Evolutionary conservation across 2,797 vertebrate species (phyloP).

Genomic region (Carapus acus): DNA sequence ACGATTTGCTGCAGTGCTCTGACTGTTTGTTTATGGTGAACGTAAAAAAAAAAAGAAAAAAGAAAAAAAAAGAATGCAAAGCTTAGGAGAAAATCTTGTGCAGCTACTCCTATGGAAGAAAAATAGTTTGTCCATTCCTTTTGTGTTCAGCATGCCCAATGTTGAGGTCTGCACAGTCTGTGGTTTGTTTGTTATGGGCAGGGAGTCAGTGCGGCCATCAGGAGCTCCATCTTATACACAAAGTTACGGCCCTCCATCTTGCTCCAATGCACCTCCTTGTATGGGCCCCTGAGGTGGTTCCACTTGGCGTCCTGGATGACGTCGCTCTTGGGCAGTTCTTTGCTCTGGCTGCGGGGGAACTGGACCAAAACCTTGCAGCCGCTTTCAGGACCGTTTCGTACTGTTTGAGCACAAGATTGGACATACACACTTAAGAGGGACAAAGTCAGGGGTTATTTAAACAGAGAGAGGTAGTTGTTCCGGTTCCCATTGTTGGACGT

Average conservation of each 20-base stretch:
- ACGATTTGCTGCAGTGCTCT: too few relatives aligned
- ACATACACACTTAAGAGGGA: slow-evolving; percentile 4
- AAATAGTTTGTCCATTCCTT: too few relatives aligned
- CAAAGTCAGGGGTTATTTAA: background rate
- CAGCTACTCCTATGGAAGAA: too few relatives aligned
- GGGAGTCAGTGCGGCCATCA: slow-evolving; percentile 92
- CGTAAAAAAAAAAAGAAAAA: too few relatives aligned
- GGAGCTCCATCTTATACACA: slow-evolving; percentile 97
- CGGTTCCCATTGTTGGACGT: too few relatives aligned
- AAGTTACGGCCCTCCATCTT: slow-evolving; percentile 98
- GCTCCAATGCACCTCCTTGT: slow-evolving; percentile 93
- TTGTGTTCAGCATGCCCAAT: background rate
- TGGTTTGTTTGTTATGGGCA: slow-evolving; percentile 61
- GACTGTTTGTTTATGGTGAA: too few relatives aligned
- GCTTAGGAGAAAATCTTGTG: too few relatives aligned
- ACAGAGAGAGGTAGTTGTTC: too few relatives aligned
- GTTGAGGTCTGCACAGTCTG: background rate
- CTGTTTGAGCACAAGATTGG: slow-evolving; percentile 51
- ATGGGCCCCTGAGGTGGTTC: slow-evolving; percentile 87
- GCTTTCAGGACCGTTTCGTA: slow-evolving; percentile 88
- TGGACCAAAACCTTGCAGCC: slow-evolving; percentile 91
- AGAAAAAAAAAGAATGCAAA: too few relatives aligned
- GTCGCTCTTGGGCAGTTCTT: slow-evolving; percentile 89
- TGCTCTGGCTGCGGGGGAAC: slow-evolving; percentile 86
- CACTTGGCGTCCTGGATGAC: slow-evolving; percentile 92